Percentiles rank a stretch among this genome's conserved stretches.
Conservation (phyloP, 2,888 invertebrate species). For the Rhamphomyia laevipes region DNA sequence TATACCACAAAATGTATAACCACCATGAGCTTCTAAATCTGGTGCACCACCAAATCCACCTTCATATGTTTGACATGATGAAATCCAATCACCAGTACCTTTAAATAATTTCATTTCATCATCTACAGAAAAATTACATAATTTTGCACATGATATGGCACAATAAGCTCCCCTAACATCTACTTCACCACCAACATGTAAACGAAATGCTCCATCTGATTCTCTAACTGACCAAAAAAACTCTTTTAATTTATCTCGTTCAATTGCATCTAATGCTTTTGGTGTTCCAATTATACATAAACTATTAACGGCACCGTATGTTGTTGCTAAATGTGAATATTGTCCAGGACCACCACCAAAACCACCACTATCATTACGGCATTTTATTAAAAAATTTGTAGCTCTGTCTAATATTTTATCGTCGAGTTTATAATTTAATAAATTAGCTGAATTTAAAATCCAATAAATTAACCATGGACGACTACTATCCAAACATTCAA, state of each 20-base stretch:
- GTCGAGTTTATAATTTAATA: conserved; percentile 54
- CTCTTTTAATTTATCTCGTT: conserved; percentile 55
- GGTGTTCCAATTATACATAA: conserved; percentile 80
- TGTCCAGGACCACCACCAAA: conserved; percentile 94
- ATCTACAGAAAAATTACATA: conserved; percentile 55
- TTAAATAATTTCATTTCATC: conserved; percentile 66
- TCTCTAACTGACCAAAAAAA: conserved; percentile 70
- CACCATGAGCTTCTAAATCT: conserved; percentile 96
- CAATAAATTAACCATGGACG: conserved; percentile 96
- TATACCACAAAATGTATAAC: conserved; percentile 96
- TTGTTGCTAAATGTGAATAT: conserved; percentile 86
- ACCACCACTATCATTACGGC: conserved; percentile 50
- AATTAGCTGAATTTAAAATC: conserved; percentile 81
- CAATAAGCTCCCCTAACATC: conserved; percentile 97
- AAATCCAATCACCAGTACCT: conserved; percentile 84
- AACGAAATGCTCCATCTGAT: conserved; percentile 79
- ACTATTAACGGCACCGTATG: conserved; percentile 93
- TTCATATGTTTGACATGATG: conserved; percentile 95
- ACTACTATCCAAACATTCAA: conserved; percentile 84
- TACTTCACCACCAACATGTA: conserved; percentile 87
- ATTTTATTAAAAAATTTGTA: conserved; percentile 47
- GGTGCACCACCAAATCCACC: conserved; percentile 94
- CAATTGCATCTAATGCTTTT: conserved; percentile 76
- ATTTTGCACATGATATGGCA: conserved; percentile 78
- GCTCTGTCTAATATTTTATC: conserved; percentile 44